A percentile compares a stretch with the other conserved stretches of the same genome.
phyloP scores from a whole-genome alignment of 2,888 invertebrate species.

The Diachrysia chrysitis region DNA sequence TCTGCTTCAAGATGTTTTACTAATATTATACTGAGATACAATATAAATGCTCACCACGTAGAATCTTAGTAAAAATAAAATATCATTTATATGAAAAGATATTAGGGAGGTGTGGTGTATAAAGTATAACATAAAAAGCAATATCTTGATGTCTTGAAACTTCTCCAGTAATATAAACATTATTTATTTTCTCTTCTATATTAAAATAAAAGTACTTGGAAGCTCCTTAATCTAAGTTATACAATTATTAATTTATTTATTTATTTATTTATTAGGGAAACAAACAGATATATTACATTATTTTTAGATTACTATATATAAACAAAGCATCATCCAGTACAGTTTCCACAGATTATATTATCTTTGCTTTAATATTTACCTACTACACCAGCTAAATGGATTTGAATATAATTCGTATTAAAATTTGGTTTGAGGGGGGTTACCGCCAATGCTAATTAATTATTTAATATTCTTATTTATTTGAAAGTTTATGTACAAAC shows the following conservation, averaged over 20 bases:
- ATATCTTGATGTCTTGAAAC: constrained; percentile 17
- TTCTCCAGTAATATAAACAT: neutral
- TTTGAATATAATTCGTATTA: constrained; percentile 1
- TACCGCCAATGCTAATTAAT: too few relatives aligned
- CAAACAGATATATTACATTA: too few relatives aligned
- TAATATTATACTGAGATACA: constrained; percentile 45
- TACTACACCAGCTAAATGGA: constrained; percentile 1
- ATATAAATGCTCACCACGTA: constrained; percentile 60
- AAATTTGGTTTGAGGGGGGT: neutral
- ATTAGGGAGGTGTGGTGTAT: constrained; percentile 28
- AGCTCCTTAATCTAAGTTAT: neutral
- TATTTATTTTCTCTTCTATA: neutral
- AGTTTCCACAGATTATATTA: too few relatives aligned
- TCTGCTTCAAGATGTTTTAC: constrained; percentile 29
- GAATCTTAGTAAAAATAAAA: constrained; percentile 46
- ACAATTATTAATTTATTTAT: too few relatives aligned
- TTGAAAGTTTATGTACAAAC: too few relatives aligned
- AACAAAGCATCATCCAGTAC: too few relatives aligned
- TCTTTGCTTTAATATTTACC: constrained; percentile 4
- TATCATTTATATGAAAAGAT: constrained; percentile 38
- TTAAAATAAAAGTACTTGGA: neutral
- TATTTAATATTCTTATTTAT: too few relatives aligned
- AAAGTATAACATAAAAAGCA: constrained; percentile 27
- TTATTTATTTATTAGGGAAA: too few relatives aligned
- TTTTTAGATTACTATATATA: too few relatives aligned